Base-by-base conservation (phyloP, 2,888 invertebrate genomes). In the Leptinotarsa tumamoca region DNA sequence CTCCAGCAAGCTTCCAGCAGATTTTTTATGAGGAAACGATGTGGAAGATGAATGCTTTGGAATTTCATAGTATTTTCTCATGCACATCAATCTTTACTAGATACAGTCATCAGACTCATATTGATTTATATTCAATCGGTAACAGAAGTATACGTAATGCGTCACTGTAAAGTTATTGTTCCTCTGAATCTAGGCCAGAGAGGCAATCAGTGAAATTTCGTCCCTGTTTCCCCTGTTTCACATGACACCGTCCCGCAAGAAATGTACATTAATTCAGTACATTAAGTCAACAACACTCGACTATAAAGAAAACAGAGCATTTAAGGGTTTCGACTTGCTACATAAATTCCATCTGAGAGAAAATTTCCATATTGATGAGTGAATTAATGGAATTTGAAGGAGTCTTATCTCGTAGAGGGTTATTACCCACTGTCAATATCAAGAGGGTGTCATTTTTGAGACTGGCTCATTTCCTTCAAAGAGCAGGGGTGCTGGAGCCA, bases 191-290 rank as follows among this genome's bases (percentile, higher is more conserved):
- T 54, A 54, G 54, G 54, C 18, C 10, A 54, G 13, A 54, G 54
- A 54, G 2, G 3, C n/a, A 54, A 54, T 18, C 54, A 54, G 43
- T 43, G 43, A 43, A 10, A 43, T 10, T 43, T 43, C 3, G 43
- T 10, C 43, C 43, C 43, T 43, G 3, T 43, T 49, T 18, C 18
- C 21, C 18, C 70, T 70, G 18, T 23, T 61, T 58, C 49, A 50
- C 58, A 70, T 49, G 58, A 61, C 58, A 70, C 43, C 49, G 70
- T 58, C 49, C 58, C 33, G 61, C 72, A 75, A 72, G 72, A 72
- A 72, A 69, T 67, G 61, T 69, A 75, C 75, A 75, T 75, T 75
- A 75, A 75, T 75, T 75, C 75, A 75, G 66, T 50, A 75, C 75
- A 75, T 75, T 75, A 69, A 75, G 72, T 75, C 75, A 75, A 75